Evolutionary conservation across 1,140 invertebrate genomes (phyloP).

Genomic region (Megalopta genalis): DNA sequence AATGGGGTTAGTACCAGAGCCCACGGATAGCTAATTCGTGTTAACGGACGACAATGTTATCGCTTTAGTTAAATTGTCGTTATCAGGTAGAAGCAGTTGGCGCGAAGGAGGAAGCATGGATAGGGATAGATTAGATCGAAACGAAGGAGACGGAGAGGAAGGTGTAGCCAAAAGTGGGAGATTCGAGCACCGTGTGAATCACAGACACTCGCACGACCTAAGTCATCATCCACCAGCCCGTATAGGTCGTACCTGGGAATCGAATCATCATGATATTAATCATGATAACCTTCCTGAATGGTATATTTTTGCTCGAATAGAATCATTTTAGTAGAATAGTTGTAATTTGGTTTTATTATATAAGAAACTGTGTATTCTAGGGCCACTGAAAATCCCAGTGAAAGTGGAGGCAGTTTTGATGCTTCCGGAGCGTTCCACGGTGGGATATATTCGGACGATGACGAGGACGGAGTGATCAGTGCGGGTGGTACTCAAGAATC

Average conservation of each 20-base stretch:
- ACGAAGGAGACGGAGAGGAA: conserved; percentile 71
- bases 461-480: conserved; percentile 73
- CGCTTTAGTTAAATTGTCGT: conserved; percentile 29
- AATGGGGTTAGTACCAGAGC: conserved; percentile 79
- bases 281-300: conserved; percentile 88
- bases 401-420: conserved; percentile 92
- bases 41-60: background rate
- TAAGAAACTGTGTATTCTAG: conserved; percentile 51
- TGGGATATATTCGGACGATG: conserved; percentile 82
- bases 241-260: conserved; percentile 74
- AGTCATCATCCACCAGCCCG: conserved; percentile 74
- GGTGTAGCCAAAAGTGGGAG: conserved; percentile 71
- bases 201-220: conserved; percentile 74
- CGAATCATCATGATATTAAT: conserved; percentile 77
- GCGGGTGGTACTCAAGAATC: conserved; percentile 60
- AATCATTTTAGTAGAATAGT: conserved; percentile 11
- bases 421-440: conserved; percentile 91
- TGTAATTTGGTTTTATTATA: background rate
- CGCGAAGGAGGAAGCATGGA: conserved; percentile 82
- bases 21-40: background rate
- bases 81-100: conserved; percentile 82
- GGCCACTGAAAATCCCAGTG: conserved; percentile 87
- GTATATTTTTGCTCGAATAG: conserved; percentile 66
- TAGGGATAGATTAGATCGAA: conserved; percentile 72
- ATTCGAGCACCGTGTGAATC: conserved; percentile 80